Evolutionary conservation across 2,113 vertebrate species (phyloP), one percentile per base, ranked within the genome.

Genomic region (Myiopsitta monachus): DNA sequence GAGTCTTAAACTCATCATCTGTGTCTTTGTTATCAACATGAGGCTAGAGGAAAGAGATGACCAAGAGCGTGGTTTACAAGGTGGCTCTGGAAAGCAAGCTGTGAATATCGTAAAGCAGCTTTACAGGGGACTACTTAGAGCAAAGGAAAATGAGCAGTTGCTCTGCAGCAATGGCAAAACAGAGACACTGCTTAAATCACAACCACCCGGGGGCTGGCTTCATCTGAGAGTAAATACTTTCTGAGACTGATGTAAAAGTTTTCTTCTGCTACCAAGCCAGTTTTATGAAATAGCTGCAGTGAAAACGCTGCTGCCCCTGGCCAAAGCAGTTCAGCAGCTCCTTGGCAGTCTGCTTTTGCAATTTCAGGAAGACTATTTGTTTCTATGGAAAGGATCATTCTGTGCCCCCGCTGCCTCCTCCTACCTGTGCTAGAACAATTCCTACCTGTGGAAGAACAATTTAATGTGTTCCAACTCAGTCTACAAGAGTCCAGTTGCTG

Each of bases 1-100:
- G 97, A 23, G 73, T 96, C 95, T 97, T 97, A 97, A 99, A 98
- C 62, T 96, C 96, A 11, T 93, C 75, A 1, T 98, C 98, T 83
- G 97, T 94, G 3, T 98, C 97, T 28, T 59, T 68, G 4, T 98
- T 98, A 2, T 94, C 24, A 1, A 98, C 97, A 0, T 44, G 87
- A 55, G 98, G 98, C 99, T 99, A 88, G 81, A 97, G 67, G 90
- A 89, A 82, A 97, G 13, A 92, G 52, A 61, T 43, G 52, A 62
- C 33, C 52, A 1, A 85, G 54, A 92, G 14, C 24, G 23, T 49
- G 64, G 64, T 83, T 95, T 92, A 84, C 73, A 63, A 90, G 43
- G 46, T 17, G n/a, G 14, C 19, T 90, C 33, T 82, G 51, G 64
- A 51, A 75, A 63, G 59, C 0, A 3, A 81, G 55, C 39, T 33